Evolutionary conservation across 2,797 vertebrate genomes (phyloP), one percentile per base, ranked within the genome.

Genomic region (Enteromius thamalakanensis): DNA sequence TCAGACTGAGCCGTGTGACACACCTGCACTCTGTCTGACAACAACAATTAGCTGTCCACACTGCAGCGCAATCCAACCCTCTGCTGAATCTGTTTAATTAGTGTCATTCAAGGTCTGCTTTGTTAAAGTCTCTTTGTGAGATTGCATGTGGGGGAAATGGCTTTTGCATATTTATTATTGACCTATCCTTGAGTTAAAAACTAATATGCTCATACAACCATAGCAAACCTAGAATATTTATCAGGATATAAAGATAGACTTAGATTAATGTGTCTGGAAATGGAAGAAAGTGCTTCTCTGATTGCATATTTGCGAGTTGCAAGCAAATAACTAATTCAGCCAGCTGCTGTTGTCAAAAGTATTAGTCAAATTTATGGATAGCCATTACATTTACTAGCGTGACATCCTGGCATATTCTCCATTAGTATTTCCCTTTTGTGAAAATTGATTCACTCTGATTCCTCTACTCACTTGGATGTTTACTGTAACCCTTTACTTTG

Each of bases 21-120:
- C 55, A 84, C 81, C 84, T 69, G 74, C 82, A 47, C 75, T 84
- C 84, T 85, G 79, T 82, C 87, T 84, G 87, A 76, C 84, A 87
- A 81, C 84, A 81, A 81, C 84, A 76, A 87, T 87, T 87, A 86
- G 49, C 64, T 40, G 40, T 37, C 49, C 71, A 64, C 69, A 68
- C 71, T 42, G 68, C 53, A 45, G 72, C 19, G 53, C 76, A 80
- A 72, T 80, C 65, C 8, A 87, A 75, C 72, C 67, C 80, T 34
- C 68, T 26, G 26, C 69, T 82, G 72, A 87, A 82, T 40, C 40
- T 55, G 68, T 85, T 84, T 82, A 84, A 85, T 84, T 80, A 80
- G 58, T 58, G 80, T 84, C 74, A 86, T 83, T 49, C 55, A 81
- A 69, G 26, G 40, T 40, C 26, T 68, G 55, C 37, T 49, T 79